Percentiles rank a stretch among this genome's conserved stretches.
phyloP scores from a whole-genome alignment of 2,113 vertebrate species.

The Acanthisitta chloris region DNA sequence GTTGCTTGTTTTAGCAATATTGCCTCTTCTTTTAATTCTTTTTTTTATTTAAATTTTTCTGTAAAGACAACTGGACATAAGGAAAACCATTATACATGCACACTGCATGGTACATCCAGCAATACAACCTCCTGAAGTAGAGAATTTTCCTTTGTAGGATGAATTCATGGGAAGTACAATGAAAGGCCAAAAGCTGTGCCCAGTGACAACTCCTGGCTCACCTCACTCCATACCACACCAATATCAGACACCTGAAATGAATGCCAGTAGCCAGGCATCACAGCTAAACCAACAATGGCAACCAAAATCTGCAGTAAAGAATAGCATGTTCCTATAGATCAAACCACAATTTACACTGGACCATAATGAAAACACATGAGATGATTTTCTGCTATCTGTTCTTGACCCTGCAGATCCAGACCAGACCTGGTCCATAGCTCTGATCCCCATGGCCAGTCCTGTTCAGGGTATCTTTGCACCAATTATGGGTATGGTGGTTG shows the following conservation, averaged over 20 bases:
- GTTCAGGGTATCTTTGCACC: not conserved
- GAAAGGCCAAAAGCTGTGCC: not conserved
- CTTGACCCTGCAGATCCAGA: not conserved
- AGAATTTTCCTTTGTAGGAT: not conserved
- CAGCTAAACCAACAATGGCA: not conserved
- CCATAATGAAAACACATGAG: rapidly evolving
- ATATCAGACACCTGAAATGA: not conserved
- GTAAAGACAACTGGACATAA: not conserved
- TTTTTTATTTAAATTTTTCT: not conserved
- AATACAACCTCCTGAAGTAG: not conserved
- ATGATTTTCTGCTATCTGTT: not conserved
- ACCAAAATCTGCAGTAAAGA: not conserved
- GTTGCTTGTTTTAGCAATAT: not conserved
- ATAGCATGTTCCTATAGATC: not conserved
- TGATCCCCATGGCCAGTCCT: not conserved
- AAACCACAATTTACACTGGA: not conserved
- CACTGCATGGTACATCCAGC: not conserved
- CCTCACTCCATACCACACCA: not conserved
- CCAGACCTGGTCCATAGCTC: not conserved
- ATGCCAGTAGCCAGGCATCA: not conserved
- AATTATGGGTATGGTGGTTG: not conserved
- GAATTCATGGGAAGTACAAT: not conserved
- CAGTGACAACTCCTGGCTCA: not conserved
- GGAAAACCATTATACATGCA: not conserved
- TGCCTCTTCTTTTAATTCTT: not conserved